Base-by-base conservation (phyloP, 2,888 invertebrate species). In the Merodon equestris region DNA sequence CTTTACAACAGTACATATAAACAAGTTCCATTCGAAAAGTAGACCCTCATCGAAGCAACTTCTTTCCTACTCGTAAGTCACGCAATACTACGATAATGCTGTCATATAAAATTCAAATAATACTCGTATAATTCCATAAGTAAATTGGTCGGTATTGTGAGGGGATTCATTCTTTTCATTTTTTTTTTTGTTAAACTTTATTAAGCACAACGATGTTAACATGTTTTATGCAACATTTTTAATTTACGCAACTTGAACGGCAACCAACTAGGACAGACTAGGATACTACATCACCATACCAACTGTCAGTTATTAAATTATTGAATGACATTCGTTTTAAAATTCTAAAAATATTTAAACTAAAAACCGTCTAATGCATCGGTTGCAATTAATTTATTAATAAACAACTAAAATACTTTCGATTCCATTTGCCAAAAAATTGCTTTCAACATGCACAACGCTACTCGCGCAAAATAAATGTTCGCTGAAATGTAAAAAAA, bases 281-380 rank as follows among this genome's bases (percentile, higher is more conserved):
- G 57, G 72, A 19, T 15, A 61, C 13, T 42, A 44, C 18, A 54
- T 12, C 7, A 17, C 10, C 12, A 15, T 54, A 19, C 17, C 14
- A n/a, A 18, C 38, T 70, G 40, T 40, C 51, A 75, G 71, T 66
- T 56, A 76, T 60, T 50, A 66, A 76, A 76, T 76, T 56, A 72
- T 76, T 76, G 50, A 76, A 61, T 77, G 66, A 44, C 61, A 77
- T 57, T 67, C 45, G 38, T 64, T 67, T 44, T 5, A 48, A 70
- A 53, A 36, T 36, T 61, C 72, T 72, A 77, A 67, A 67, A 72
- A 66, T 77, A 72, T 40, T 40, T 40, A 42, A 66, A 73, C 54
- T 60, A 54, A 67, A 67, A 47, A 27, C 27, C 48, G 48, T 36
- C 56, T 34, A 48, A 63, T 68, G 47, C 68, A 60, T 60, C 60